These are phyloP conservation scores for Silurus glanis DNA, from an alignment of 2,113 vertebrate genomes.

Conservation along the genomic window DNA sequence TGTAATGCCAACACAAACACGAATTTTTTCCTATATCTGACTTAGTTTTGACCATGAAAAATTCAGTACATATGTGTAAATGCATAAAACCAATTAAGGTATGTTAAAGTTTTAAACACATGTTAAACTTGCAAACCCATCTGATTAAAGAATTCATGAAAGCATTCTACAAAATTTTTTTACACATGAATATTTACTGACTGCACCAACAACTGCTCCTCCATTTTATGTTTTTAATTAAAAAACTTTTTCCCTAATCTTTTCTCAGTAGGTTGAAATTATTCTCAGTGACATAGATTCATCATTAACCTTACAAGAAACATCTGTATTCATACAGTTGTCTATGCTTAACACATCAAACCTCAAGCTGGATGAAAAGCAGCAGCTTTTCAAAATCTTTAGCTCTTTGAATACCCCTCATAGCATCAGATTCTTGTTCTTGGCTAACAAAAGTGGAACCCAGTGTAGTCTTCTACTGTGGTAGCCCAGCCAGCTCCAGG, in stretches of 20 bases:
- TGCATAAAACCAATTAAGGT: not conserved
- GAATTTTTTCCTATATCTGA: no score
- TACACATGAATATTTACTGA: not conserved
- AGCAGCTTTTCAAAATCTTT: no score
- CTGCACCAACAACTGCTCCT: not conserved
- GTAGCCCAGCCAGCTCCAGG: no score
- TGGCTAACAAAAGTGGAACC: not conserved
- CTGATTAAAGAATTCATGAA: not conserved
- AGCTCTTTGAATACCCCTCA: no score
- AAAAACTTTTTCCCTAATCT: not conserved
- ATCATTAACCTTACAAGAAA: not conserved
- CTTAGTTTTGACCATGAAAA: no score
- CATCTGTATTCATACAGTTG: not conserved
- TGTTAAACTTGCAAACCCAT: not conserved
- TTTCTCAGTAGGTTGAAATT: not conserved
- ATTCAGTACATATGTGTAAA: no score
- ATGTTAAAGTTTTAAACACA: not conserved
- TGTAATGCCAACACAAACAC: no score
- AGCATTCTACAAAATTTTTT: not conserved
- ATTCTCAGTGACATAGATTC: not conserved
- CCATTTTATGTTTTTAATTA: not conserved
- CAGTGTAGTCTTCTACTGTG: not conserved
- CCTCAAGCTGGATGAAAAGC: not conserved
- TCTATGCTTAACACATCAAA: not conserved
- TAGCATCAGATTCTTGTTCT: not conserved